Percentiles rank a stretch among this genome's conserved stretches.
Evolutionary conservation across 2,888 invertebrate genomes (phyloP).

Genomic region (Phyllotreta striolata): DNA sequence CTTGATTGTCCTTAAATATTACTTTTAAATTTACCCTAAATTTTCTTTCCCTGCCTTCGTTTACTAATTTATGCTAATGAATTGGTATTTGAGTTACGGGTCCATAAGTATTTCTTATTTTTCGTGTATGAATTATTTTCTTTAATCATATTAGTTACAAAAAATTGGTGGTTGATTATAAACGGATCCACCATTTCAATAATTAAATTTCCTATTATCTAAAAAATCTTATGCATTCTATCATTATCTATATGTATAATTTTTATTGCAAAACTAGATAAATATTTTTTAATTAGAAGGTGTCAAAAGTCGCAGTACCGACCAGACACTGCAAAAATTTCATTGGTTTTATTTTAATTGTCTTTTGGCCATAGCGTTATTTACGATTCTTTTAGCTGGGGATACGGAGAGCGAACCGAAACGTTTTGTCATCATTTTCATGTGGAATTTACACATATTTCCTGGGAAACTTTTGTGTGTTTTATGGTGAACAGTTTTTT

Average conservation of each 20-base stretch:
- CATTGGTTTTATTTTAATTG: slow-evolving; percentile 49
- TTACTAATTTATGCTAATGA: no score
- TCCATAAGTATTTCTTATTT: no score
- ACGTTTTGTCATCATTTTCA: slow-evolving; percentile 41
- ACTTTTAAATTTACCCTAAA: no score
- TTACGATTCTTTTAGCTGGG: slow-evolving; percentile 35
- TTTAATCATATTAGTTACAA: no score
- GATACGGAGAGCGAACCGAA: slow-evolving; percentile 52
- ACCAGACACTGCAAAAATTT: slow-evolving; percentile 47
- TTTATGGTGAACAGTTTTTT: slow-evolving; percentile 32
- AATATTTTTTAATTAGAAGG: slow-evolving; percentile 44
- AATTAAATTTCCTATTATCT: slow-evolving; percentile 1
- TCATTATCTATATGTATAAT: slow-evolving; percentile 20
- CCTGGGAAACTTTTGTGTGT: slow-evolving; percentile 38
- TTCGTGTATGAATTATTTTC: no score
- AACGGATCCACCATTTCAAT: no score
- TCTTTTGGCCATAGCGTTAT: slow-evolving; percentile 53
- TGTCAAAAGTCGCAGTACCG: slow-evolving; percentile 51
- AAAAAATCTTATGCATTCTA: slow-evolving; percentile 33
- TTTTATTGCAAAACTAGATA: slow-evolving; percentile 35
- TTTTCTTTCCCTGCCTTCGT: no score
- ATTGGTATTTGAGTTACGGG: no score
- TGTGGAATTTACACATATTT: slow-evolving; percentile 25
- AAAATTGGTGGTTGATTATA: background rate
- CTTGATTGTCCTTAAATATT: slow-evolving; percentile 21